Evolutionary conservation across 2,888 invertebrate genomes (phyloP).

Genomic region (Xestia xanthographa): DNA sequence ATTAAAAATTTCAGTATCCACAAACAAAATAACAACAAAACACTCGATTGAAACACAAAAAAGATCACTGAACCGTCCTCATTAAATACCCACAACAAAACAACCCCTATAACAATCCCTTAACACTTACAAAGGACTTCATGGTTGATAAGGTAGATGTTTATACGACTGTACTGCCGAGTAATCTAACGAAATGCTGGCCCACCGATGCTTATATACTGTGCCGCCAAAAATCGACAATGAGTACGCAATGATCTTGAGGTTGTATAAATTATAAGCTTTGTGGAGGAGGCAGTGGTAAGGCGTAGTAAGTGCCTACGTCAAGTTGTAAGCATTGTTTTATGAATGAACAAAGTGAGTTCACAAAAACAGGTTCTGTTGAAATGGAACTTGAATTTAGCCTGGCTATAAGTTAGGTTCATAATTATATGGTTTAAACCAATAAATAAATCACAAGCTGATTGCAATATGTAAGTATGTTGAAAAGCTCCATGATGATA

Average conservation of each 20-base stretch:
- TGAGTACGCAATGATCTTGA: conserved; percentile 83
- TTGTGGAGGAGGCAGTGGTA: conserved; percentile 50
- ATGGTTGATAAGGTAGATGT: conserved; percentile 75
- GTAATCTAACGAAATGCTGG: conserved; percentile 80
- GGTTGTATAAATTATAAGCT: conserved; percentile 65
- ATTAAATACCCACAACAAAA: neutral
- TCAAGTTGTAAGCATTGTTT: conserved; percentile 29
- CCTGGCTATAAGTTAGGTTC: too few relatives aligned
- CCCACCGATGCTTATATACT: conserved; percentile 80
- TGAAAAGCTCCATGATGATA: neutral
- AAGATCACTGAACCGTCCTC: neutral
- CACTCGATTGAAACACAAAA: neutral
- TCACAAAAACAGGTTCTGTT: conserved; percentile 23
- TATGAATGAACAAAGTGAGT: conserved; percentile 47
- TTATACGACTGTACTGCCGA: conserved; percentile 72
- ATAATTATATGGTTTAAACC: neutral
- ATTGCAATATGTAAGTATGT: neutral
- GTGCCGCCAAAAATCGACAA: conserved; percentile 80
- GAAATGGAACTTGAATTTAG: conserved; percentile 3
- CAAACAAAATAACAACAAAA: conserved; percentile 8
- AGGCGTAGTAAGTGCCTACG: conserved; percentile 26
- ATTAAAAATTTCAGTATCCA: neutral
- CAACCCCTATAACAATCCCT: neutral
- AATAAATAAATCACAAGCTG: neutral
- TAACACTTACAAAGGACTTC: conserved; percentile 85